Evolutionary conservation across 2,888 invertebrate genomes (phyloP), one percentile per base, ranked within the genome.

Genomic region (Pomacea canaliculata): DNA sequence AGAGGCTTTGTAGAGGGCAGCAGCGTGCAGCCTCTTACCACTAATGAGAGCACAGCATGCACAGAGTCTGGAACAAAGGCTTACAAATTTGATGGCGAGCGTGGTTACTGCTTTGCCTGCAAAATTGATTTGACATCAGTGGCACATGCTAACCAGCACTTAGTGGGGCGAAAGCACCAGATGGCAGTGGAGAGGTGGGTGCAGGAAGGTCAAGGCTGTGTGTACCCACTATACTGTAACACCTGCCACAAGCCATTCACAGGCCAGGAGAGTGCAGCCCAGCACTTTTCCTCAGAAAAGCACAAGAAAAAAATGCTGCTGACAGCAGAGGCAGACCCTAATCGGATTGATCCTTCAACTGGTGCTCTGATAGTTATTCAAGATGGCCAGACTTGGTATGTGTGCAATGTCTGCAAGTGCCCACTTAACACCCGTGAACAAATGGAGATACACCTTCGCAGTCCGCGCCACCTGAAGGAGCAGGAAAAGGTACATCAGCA

Each of bases 251-350:
- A 83, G 37, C 19, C 76, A 9, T 85, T 85, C 56, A 78, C 84
- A 70, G 88, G 87, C 48, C 83, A 81, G 59, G 85, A 81, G 27
- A 83, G 82, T 77, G 85, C 84, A 37, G 71, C 73, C 46, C 86
- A 87, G 71, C 88, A 88, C 71, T 81, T 82, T 49, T 71, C 73
- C 10, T 85, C 85, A 27, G 83, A 79, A 18, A 86, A 86, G 66
- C 88, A 88, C 73, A 80, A 73, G 70, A 82, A 79, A 56, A 82
- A 79, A 71, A 78, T 72, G 18, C 70, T 69, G 7, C 60, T 81
- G 12, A 27, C 69, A n/a, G 59, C 37, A 56, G 70, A 67, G 12
- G 70, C 60, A 13, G 69, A 63, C 4, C 1, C 19, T 8, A 62
- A 60, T 19, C 68, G 67, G 46, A 51, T n/a, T n/a, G 37, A 69